phyloP scores from a whole-genome alignment of 2,113 vertebrate genomes.

The Sardina pilchardus region DNA sequence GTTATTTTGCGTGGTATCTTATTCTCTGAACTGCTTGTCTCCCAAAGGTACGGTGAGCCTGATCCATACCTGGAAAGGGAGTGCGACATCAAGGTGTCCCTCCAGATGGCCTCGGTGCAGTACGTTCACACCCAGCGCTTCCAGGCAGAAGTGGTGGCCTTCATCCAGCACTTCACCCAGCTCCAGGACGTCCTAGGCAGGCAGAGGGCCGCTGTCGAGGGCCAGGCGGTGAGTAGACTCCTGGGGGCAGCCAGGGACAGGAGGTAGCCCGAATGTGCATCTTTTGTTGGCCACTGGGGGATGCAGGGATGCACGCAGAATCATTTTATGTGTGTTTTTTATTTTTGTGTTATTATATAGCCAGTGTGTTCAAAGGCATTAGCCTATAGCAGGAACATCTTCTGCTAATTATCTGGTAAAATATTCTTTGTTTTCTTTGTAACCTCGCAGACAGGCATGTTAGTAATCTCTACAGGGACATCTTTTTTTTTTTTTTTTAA shows the following conservation, averaged over 20 bases:
- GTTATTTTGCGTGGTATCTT: not conserved
- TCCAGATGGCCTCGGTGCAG: conserved; percentile 94
- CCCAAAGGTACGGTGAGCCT: conserved; percentile 75
- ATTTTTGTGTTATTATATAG: too few relatives aligned
- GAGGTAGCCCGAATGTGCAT: not conserved
- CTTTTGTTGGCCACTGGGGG: not conserved
- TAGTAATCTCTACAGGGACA: not conserved
- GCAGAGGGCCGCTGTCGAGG: conserved; percentile 91
- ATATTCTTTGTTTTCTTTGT: not conserved
- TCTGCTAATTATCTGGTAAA: not conserved
- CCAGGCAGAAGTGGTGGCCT: conserved; percentile 91
- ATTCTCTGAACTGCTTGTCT: conserved; percentile 7
- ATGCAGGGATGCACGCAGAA: not conserved
- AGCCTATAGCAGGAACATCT: not conserved
- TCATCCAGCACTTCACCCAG: conserved; percentile 96
- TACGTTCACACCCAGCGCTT: conserved; percentile 98
- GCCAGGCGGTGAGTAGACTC: conserved; percentile 82
- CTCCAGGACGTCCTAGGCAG: conserved; percentile 92
- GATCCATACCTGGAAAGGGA: conserved; percentile 80
- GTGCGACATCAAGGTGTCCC: conserved; percentile 81
- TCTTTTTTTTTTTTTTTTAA: too few relatives aligned
- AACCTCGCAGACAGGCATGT: not conserved
- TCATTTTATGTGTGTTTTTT: not conserved
- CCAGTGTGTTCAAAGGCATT: too few relatives aligned
- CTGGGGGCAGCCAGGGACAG: not conserved